phyloP scores from a whole-genome alignment of 2,888 invertebrate species.

The Plagodis dolabraria region DNA sequence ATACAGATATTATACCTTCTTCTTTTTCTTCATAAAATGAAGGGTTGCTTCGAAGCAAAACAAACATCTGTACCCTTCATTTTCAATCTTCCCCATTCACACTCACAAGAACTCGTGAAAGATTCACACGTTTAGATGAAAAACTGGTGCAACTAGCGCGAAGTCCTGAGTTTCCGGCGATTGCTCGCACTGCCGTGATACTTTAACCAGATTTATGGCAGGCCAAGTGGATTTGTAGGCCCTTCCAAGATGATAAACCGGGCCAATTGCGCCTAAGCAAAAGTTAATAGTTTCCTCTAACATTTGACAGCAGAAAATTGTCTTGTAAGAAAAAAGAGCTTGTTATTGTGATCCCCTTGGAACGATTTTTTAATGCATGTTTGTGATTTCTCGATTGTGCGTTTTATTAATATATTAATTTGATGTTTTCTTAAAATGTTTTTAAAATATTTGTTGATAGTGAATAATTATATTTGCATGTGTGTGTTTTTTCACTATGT shows the following conservation, averaged over 20 bases:
- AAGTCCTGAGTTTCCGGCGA: conserved; percentile 31
- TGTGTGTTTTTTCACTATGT: too few species aligned
- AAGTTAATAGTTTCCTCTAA: conserved; percentile 53
- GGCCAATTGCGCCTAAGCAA: conserved; percentile 45
- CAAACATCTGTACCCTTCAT: conserved; percentile 16
- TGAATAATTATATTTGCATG: too few species aligned
- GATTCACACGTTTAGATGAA: conserved; percentile 25
- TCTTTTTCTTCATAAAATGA: too few species aligned
- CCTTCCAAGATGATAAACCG: conserved; percentile 52
- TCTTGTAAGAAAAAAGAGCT: conserved; percentile 19
- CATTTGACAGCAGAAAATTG: conserved; percentile 40
- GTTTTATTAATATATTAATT: too few species aligned
- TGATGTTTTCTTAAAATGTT: too few species aligned
- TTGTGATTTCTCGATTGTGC: too few species aligned
- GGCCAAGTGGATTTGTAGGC: conserved; percentile 51
- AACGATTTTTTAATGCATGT: too few species aligned
- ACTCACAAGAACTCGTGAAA: conserved; percentile 11
- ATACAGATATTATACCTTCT: too few species aligned
- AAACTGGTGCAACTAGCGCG: conserved; percentile 20
- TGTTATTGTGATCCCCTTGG: too few species aligned
- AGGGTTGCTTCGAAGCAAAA: not conserved
- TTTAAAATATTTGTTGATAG: too few species aligned
- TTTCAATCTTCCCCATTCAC: conserved; percentile 19
- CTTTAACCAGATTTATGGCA: conserved; percentile 50
- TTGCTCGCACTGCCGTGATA: conserved; percentile 33